Evolutionary conservation across 2,888 invertebrate species (phyloP).

Genomic region (Phyto melanocephala): DNA sequence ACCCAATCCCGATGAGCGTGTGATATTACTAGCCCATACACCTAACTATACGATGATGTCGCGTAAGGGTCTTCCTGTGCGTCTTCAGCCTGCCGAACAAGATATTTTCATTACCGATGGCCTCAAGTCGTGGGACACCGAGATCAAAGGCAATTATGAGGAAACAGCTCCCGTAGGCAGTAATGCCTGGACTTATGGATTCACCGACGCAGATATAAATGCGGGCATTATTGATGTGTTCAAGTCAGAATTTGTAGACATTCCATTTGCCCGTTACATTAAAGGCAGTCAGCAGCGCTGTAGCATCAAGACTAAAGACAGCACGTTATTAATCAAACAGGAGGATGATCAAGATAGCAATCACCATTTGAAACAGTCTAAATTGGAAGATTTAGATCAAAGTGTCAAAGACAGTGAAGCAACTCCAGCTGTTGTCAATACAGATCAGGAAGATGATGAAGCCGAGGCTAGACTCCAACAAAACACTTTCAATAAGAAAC

Average conservation of each 20-base stretch:
- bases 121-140: constrained; percentile 87
- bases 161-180: constrained; percentile 81
- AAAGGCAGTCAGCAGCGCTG: constrained; percentile 63
- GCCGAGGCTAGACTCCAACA: constrained; percentile 71
- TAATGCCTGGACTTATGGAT: constrained; percentile 87
- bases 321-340: constrained; percentile 67
- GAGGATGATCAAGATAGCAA: constrained; percentile 39
- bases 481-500: constrained; percentile 73
- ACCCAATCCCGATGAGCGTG: constrained; percentile 85
- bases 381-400: constrained; percentile 58
- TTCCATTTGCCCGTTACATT: constrained; percentile 87
- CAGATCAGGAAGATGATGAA: constrained; percentile 69
- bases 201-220: constrained; percentile 77
- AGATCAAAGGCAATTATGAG: constrained; percentile 81
- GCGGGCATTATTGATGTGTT: constrained; percentile 92
- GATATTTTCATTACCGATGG: constrained; percentile 90
- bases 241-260: constrained; percentile 88
- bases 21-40: constrained; percentile 84
- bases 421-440: neutral
- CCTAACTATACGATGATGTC: constrained; percentile 90
- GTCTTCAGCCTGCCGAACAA: constrained; percentile 85
- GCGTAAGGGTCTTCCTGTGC: constrained; percentile 90
- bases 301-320: constrained; percentile 50
- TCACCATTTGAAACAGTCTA: constrained; percentile 12
- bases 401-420: constrained; percentile 59